Evolutionary conservation across 2,113 vertebrate genomes (phyloP), one percentile per base, ranked within the genome.

Genomic region (Psittacus erithacus): DNA sequence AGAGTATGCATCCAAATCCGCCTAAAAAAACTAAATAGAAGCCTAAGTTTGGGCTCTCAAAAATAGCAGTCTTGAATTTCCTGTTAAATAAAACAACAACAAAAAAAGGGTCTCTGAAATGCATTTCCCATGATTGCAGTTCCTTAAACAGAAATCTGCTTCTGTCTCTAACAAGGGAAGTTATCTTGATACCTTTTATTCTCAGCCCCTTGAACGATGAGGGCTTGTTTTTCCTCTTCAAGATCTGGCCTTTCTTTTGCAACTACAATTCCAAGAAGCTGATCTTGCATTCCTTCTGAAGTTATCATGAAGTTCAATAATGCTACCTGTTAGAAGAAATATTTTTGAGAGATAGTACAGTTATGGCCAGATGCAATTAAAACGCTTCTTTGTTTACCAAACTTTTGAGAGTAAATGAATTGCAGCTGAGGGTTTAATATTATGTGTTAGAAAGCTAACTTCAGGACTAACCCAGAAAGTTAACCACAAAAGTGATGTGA

Each of bases 261-360:
- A 92, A 99, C 99, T 63, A 99, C 99, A 27, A 99, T 99, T 67
- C 99, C 99, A 86, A 99, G 97, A 43, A 99, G 98, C 93, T 99
- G 99, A 93, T 99, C 99, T 80, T 99, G 98, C 98, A 99, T 98
- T 50, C 98, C 99, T 82, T 99, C 98, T 13, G 98, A 97, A 31
- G 99, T 99, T 93, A 99, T 99, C 99, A 99, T 99, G 97, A 99
- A 99, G 96, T 99, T 99, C 87, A 99, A 63, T 67, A 99, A 96
- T 3, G 99, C 99, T 62, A 99, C 99, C 99, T 99, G 59, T 38
- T 38, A 87, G 27, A 63, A 44, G 14, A 79, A 86, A 65, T 17
- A n/a, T 47, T 53, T 14, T 73, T 49, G 46, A 68, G n/a, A 86
- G 8, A 55, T 20, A 44, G 28, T 19, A 90, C 6, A 38, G 17